Base-by-base conservation (phyloP, 2,888 invertebrate genomes). In the Campoplex capitator region DNA sequence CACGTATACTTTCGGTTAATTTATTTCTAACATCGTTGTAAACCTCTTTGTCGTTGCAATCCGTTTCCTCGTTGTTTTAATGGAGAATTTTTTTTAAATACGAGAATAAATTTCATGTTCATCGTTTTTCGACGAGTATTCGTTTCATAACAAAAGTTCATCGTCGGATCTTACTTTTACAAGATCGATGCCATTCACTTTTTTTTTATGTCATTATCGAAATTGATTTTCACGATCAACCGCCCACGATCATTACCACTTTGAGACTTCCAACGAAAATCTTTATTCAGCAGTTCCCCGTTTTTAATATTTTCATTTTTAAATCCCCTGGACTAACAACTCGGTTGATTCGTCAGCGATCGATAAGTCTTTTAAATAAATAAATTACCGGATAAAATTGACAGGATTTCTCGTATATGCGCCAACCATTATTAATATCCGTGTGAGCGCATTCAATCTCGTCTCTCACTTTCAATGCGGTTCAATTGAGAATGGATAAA, bases 381-480 rank as follows among this genome's bases (percentile, higher is more conserved):
- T 38, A 16, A 38, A 56, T 35, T 78, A 56, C 78, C 18, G 38
- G 70, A 70, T 23, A 58, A 71, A 45, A 7, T 70, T 45, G 28
- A 45, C n/a, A 11, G 45, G 8, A 58, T 70, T 79, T 42, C 58
- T 79, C 42, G 70, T 58, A 58, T n/a, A 79, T 45, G 48, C 32
- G 7, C 42, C 32, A 58, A 56, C 28, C 38, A 48, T 79, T 70
- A 58, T 70, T 79, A 70, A 79, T 70, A 58, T 45, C 58, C 71
- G 0, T 0, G 51, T 51, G 35, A 42, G 42, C 16, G 38, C 35
- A 75, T 75, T 45, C 18, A 42, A 75, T 58, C 45, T 6, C 42
- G 9, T 51, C 2, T 42, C 38, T 42, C 4, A 58, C 7, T n/a
- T 56, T 58, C 48, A 35, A 62, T 38, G 6, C 38, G 38, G 42